Evolutionary conservation across 2,888 invertebrate species (phyloP), one percentile per base, ranked within the genome.

Genomic region (Drosophila dives): DNA sequence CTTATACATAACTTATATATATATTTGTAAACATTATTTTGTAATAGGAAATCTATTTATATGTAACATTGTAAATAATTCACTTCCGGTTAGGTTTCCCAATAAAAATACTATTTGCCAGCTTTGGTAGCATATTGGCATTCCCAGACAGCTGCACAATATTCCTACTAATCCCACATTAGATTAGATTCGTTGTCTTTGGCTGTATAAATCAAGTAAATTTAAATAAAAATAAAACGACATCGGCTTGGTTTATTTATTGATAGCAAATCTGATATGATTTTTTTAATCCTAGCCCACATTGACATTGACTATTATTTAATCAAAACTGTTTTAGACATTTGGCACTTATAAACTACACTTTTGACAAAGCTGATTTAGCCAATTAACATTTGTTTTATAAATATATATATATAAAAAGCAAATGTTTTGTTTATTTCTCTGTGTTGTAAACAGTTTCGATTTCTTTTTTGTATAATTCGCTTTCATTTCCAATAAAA

Each of bases 221-320:
- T n/a, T n/a, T n/a, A n/a, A n/a, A n/a, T n/a, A 51, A 53, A 45
- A 51, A 61, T 55, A n/a, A n/a, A n/a, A n/a, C n/a, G 23, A 38
- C 48, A 51, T 54, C 36, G 36, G 23, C 17, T 50, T 53, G 29
- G 29, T 34, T 59, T 65, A 80, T 83, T 81, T 81, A 81, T 79
- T 72, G 79, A 53, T 74, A 72, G 65, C 66, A 83, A 83, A 72
- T 53, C 71, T 62, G 2, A 62, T 68, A 59, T 61, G 63, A 48
- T n/a, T 70, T 65, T 29, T 26, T 26, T 10, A 66, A 83, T 85
- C 83, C 83, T 66, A 85, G 75, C 83, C 70, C 20, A 15, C 34
- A 70, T 45, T 58, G 55, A 38, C 51, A 23, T 66, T 49, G n/a
- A 11, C n/a, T 6, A 42, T 2, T 6, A 20, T 20, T 20, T 2